Evolutionary conservation across 2,113 vertebrate species (phyloP).

Genomic region (Ginglymostoma cirratum): DNA sequence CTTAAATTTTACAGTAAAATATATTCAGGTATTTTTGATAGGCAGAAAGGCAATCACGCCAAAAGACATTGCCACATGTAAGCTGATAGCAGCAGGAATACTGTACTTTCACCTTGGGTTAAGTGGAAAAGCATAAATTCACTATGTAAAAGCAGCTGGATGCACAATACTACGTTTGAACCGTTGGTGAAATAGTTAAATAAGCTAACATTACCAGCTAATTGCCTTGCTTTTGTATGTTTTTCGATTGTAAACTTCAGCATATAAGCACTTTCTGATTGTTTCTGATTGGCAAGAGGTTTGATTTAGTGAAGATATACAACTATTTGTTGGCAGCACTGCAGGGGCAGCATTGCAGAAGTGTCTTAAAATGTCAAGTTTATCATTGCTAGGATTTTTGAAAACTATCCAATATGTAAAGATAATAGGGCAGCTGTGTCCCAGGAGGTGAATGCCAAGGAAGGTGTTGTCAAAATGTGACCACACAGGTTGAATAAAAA

Average conservation of each 20-base stretch:
- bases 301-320: background rate
- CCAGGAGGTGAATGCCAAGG: too few species aligned
- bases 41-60: background rate
- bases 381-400: constrained; percentile 31
- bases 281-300: background rate
- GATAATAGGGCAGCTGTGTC: background rate
- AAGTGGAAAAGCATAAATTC: background rate
- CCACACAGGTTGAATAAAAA: background rate
- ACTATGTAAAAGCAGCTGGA: background rate
- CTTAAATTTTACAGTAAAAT: background rate
- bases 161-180: background rate
- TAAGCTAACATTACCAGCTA: background rate
- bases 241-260: background rate
- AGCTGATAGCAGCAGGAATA: background rate
- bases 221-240: background rate
- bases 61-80: background rate
- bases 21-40: background rate
- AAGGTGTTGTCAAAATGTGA: too few species aligned
- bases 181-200: background rate
- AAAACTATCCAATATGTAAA: background rate
- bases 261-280: background rate
- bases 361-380: background rate
- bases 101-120: background rate
- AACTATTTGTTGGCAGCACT: background rate
- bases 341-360: background rate